These are phyloP conservation scores for Notodonta dromedarius DNA, from an alignment of 2,888 invertebrate genomes.

Conservation along the genomic window DNA sequence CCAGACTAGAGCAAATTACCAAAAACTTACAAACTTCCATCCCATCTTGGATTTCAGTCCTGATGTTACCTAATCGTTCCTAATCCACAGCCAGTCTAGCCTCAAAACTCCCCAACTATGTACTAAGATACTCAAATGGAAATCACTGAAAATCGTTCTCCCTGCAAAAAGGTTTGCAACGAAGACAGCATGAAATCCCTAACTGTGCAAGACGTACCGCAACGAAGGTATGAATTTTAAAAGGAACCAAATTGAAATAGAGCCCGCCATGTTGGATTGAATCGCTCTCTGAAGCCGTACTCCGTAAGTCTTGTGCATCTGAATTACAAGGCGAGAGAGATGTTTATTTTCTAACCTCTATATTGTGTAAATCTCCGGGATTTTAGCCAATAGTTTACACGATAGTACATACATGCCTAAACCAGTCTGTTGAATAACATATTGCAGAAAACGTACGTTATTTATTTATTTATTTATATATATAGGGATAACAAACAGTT, in stretches of 20 bases:
- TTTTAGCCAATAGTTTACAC: constrained; percentile 3
- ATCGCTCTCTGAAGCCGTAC: constrained; percentile 18
- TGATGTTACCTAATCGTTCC: too few relatives aligned
- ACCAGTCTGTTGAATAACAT: background rate
- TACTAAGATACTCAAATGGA: background rate
- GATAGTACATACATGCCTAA: background rate
- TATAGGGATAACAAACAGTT: too few relatives aligned
- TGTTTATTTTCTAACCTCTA: constrained; percentile 14
- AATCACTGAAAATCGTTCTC: constrained; percentile 4
- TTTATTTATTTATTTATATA: too few relatives aligned
- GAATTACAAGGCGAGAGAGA: constrained; percentile 12
- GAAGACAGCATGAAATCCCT: constrained; percentile 15
- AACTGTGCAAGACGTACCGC: constrained; percentile 27
- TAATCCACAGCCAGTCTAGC: too few relatives aligned
- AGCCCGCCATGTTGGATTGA: constrained; percentile 27
- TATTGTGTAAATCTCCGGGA: constrained; percentile 12
- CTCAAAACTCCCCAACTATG: background rate
- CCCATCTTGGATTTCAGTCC: too few relatives aligned
- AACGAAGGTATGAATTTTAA: constrained; percentile 49
- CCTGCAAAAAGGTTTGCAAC: constrained; percentile 20
- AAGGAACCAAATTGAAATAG: constrained; percentile 49
- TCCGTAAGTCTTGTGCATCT: constrained; percentile 21
- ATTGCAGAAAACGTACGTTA: background rate
- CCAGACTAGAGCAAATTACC: too few relatives aligned
- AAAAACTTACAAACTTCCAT: too few relatives aligned